Conservation (phyloP, 2,113 vertebrate genomes). For the Neoarius graeffei region DNA sequence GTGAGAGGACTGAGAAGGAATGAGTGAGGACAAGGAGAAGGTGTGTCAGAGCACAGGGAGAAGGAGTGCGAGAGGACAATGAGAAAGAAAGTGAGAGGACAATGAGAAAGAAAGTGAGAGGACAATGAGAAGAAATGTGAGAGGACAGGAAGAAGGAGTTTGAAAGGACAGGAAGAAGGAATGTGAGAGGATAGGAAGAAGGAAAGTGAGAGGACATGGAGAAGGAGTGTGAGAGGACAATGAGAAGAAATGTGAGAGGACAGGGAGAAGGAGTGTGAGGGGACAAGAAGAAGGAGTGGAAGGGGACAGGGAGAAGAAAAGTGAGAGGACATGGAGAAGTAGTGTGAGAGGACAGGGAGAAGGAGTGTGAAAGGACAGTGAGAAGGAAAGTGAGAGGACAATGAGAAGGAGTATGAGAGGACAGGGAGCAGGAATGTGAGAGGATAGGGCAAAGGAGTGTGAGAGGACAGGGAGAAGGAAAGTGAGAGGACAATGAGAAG, state of each 20-base stretch:
- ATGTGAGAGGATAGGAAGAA: background rate
- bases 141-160: background rate
- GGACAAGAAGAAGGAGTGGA: background rate
- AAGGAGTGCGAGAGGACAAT: too few species aligned
- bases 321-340: background rate
- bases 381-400: background rate
- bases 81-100: background rate
- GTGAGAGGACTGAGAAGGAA: background rate
- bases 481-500: background rate
- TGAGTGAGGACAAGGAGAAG: background rate
- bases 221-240: background rate
- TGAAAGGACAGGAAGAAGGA: background rate
- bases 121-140: background rate
- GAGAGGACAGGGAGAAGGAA: background rate
- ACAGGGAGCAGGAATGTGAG: background rate
- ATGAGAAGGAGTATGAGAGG: background rate
- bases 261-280: background rate
- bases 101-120: background rate
- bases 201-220: background rate
- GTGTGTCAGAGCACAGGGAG: background rate
- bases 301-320: background rate
- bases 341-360: background rate
- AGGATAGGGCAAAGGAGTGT: background rate
- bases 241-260: background rate
- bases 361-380: background rate